Base-by-base conservation (phyloP, 2,888 invertebrate genomes). In the Agriotes lineatus region DNA sequence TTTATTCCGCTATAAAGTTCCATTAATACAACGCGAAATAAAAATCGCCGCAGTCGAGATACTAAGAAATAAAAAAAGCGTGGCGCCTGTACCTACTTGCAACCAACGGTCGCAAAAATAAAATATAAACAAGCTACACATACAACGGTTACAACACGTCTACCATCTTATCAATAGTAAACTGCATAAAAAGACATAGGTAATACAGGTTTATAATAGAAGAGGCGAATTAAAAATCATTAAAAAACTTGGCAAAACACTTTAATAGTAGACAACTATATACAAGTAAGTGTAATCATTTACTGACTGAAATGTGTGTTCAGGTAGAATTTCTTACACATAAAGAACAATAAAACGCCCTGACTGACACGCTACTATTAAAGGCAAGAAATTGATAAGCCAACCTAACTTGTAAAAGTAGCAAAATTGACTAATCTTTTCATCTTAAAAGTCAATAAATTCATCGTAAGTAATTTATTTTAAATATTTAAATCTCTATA, bases 221-320 rank as follows among this genome's bases (percentile, higher is more conserved):
- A 25, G 7, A 25, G 25, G 3, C 25, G 7, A 25, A 42, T 18
- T 42, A 16, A 42, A 42, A 42, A 16, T 42, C 42, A 4, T 42
- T 1, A 22, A 48, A 14, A 48, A 48, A 48, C 35, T 61, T 50
- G 48, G 37, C 35, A 61, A 61, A 61, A 61, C 61, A 50, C 48
- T 61, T 61, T 61, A 61, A 61, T 61, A 50, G 19, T 48, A 50
- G 50, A 37, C 50, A 61, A 61, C 61, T 61, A 61, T 50, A 60
- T 61, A 52, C 48, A 50, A 61, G 16, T 48, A 61, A 12, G 50
- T 61, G 50, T 61, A 39, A 48, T 37, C 61, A 22, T 33, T 44
- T 37, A 37, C 50, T 37, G 48, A 61, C 61, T 52, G 52, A 61
- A 50, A 39, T 50, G 37, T 60, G 57, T 50, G 37, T 50, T 61